Base-by-base conservation (phyloP, 2,888 invertebrate species). In the Drosophila yooni region DNA sequence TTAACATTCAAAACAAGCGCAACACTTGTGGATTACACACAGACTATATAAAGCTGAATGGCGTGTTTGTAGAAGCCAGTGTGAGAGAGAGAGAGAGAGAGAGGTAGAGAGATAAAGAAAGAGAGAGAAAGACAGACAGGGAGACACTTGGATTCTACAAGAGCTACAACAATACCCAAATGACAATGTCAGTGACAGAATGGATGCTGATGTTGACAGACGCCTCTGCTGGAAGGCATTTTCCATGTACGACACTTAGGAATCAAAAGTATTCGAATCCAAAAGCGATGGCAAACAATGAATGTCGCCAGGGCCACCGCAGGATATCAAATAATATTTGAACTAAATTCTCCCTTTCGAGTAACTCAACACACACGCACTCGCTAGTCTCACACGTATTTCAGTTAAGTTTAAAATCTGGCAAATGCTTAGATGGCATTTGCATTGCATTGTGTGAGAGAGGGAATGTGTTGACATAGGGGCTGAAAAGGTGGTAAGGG, bases 241-340 rank as follows among this genome's bases (percentile, higher is more conserved):
- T 81, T 67, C 57, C 74, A 52, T 68, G 66, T 54, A 67, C 52
- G 59, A 64, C 65, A 73, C 59, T 53, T 71, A 66, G 70, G 82
- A 84, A 80, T 85, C 84, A 84, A 80, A 89, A 83, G 86, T 81
- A 63, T 38, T 56, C 38, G 76, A 82, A 75, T 72, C 73, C 69
- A 57, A 76, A 82, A 77, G 89, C 80, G 74, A 64, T 68, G 70
- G 88, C 88, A 86, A 86, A 89, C 89, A 86, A 87, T 83, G 87
- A 81, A 70, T 82, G 83, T 57, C 62, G 71, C 59, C 81, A 79
- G 71, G 64, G 68, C 60, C 81, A 80, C 88, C 89, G 85, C 89
- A 81, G 85, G 88, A 89, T 84, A 88, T 82, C 89, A 84, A 88
- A 89, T 84, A 86, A 89, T 86, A 89, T 86, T 86, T 89, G 85